These are phyloP conservation scores for Sylvia borin DNA, from an alignment of 2,797 vertebrate genomes.

Conservation along the genomic window DNA sequence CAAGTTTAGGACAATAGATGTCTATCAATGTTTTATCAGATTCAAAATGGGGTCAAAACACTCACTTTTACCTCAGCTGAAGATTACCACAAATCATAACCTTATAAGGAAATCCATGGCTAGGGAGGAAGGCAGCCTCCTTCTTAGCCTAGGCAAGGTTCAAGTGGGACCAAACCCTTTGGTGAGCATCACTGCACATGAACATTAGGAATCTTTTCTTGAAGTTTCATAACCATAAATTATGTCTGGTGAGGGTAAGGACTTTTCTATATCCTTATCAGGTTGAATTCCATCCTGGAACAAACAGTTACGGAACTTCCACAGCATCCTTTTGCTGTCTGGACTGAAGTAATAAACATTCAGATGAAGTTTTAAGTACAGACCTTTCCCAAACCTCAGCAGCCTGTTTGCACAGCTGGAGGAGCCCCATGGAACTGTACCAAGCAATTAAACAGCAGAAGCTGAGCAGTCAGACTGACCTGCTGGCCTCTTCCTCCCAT, in stretches of 20 bases:
- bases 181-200: neutral
- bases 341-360: neutral
- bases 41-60: neutral
- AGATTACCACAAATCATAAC: neutral
- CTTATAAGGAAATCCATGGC: neutral
- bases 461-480: slow-evolving; percentile 45
- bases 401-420: neutral
- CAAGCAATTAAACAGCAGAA: neutral
- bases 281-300: neutral
- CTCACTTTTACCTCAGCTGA: neutral
- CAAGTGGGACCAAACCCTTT: neutral
- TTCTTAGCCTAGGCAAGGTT: neutral
- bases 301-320: neutral
- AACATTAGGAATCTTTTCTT: neutral
- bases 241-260: neutral
- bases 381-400: neutral
- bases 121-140: neutral
- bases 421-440: accelerated
- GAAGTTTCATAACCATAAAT: neutral
- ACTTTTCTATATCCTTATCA: neutral
- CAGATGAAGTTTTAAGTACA: neutral
- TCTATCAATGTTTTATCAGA: neutral
- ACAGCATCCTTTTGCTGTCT: neutral
- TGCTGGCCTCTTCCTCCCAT: slow-evolving; percentile 7
- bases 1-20: neutral